These are phyloP conservation scores for Trachurus trachurus DNA, from an alignment of 2,797 vertebrate species.

Conservation along the genomic window DNA sequence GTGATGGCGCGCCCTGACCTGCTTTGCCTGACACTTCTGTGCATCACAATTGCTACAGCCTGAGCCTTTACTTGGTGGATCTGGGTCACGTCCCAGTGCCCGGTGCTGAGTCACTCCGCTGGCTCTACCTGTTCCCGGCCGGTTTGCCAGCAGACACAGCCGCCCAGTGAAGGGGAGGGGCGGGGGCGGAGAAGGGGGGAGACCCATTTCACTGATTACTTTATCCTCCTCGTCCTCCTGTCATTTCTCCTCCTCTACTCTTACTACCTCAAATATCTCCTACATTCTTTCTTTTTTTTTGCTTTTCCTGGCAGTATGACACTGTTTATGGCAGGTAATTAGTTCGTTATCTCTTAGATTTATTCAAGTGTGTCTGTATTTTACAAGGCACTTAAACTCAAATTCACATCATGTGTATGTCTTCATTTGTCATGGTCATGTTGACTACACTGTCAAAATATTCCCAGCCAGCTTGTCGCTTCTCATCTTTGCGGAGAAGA, in stretches of 20 bases:
- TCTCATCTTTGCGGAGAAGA: slow-evolving; percentile 5
- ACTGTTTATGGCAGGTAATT: background rate
- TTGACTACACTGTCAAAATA: slow-evolving; percentile 6
- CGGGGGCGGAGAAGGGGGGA: background rate
- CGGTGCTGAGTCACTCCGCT: slow-evolving; percentile 63
- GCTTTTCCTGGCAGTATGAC: background rate
- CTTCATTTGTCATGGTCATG: background rate
- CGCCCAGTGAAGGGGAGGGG: background rate
- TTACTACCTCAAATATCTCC: background rate
- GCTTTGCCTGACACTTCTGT: slow-evolving; percentile 61
- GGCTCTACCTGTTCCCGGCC: slow-evolving; percentile 47
- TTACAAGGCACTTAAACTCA: background rate
- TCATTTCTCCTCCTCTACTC: background rate
- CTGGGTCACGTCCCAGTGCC: slow-evolving; percentile 56
- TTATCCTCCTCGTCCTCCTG: slow-evolving; percentile 31
- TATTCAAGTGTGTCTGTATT: background rate
- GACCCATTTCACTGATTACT: slow-evolving; percentile 26
- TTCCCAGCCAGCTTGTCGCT: slow-evolving; percentile 25
- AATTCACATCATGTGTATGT: background rate
- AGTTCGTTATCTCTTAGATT: background rate
- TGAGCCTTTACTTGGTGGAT: slow-evolving; percentile 28
- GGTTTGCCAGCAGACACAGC: slow-evolving; percentile 29
- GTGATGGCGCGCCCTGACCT: slow-evolving; percentile 47
- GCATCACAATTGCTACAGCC: slow-evolving; percentile 50
- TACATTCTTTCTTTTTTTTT: background rate